Base-by-base conservation (phyloP, 2,113 vertebrate species). In the Pelmatolapia mariae region DNA sequence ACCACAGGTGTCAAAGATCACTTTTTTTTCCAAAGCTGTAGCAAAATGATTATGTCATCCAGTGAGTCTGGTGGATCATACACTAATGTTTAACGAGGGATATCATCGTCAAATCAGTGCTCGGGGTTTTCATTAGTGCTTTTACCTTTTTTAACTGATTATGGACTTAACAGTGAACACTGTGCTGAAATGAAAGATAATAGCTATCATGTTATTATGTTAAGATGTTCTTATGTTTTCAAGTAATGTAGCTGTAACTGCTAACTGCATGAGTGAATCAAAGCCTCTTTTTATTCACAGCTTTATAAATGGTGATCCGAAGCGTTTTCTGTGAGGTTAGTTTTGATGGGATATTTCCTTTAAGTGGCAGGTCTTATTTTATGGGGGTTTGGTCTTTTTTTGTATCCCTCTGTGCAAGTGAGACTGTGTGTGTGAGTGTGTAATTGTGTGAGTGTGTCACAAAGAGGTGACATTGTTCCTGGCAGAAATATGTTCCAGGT, bases 401-500 rank as follows among this genome's bases (percentile, higher is more conserved):
- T 40, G n/a, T 3, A 1, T 76, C 2, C 4, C 71, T 57, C 19
- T 19, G 26, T 38, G 50, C 57, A 56, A 10, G 71, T 22, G 15
- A 11, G 59, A 36, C 8, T 45, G 22, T 56, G 6, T 73, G 59
- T 80, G 11, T 59, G 33, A 16, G 15, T 61, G 36, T 26, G 47
- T 63, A 13, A n/a, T 4, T 73, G 80, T 82, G 54, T 29, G 76
- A 8, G 57, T 3, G 61, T 66, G 82, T 87, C 80, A 33, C 68
- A 71, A 80, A 76, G 86, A 86, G 83, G 86, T 87, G 90, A 90
- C 79, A 89, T 81, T 89, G 85, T 83, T 86, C 80, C 57, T 88
- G 90, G 86, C 88, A 89, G 93, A 86, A 90, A 94, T 91, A 86
- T 89, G 91, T 84, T 87, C 73, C 86, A 89, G 82, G 82, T 91